These are phyloP conservation scores for Melitaea cinxia DNA, from an alignment of 1,140 invertebrate genomes.

Conservation along the genomic window DNA sequence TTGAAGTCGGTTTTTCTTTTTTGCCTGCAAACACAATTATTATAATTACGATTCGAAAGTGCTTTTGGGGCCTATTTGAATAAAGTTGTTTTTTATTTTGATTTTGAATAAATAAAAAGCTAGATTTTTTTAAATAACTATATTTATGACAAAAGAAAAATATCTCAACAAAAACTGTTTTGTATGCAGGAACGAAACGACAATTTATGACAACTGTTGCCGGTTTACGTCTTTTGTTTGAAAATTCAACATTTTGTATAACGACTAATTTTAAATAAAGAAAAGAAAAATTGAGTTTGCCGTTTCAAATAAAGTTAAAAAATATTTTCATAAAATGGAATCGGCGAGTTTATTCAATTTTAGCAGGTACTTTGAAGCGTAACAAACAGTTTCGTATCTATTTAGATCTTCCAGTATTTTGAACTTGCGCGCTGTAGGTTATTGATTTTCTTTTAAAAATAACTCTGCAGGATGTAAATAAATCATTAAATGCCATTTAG, in stretches of 20 bases:
- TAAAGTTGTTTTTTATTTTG: no score
- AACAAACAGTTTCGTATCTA: constrained; percentile 14
- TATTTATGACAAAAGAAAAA: no score
- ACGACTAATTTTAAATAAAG: constrained; percentile 16
- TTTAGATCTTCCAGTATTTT: constrained; percentile 39
- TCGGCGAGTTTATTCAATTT: constrained; percentile 40
- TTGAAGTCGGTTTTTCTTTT: no score
- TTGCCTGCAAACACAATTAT: no score
- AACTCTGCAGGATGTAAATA: constrained; percentile 76
- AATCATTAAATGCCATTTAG: constrained; percentile 67
- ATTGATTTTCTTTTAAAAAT: constrained; percentile 79
- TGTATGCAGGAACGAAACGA: constrained; percentile 26
- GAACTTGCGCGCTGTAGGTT: constrained; percentile 75
- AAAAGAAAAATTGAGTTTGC: background rate
- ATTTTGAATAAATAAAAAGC: no score
- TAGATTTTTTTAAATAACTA: no score
- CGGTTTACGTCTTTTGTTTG: constrained; percentile 39
- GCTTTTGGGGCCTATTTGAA: no score
- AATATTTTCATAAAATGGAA: constrained; percentile 40
- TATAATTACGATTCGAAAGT: no score
- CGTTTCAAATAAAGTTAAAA: background rate
- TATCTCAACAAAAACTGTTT: background rate
- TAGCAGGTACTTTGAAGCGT: constrained; percentile 49
- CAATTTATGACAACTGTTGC: constrained; percentile 34
- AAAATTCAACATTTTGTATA: constrained; percentile 29